These are phyloP conservation scores for Oscheius sp. DNA, from an alignment of 2,888 invertebrate genomes.

Conservation along the genomic window DNA sequence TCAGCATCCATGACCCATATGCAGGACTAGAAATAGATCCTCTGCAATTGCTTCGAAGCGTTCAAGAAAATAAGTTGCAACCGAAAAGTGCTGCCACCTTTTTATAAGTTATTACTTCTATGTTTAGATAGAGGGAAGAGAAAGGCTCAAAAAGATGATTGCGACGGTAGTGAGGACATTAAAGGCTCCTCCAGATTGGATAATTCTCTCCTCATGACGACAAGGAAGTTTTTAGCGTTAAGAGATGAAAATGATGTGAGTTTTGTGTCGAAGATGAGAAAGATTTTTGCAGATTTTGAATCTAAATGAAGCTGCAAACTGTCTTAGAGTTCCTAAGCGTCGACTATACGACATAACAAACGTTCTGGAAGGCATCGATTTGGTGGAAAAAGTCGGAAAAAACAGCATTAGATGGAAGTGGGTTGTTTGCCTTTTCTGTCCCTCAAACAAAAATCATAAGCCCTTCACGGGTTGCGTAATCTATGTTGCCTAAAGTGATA, in stretches of 20 bases:
- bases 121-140: slow-evolving; percentile 18
- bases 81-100: neutral
- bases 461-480: neutral
- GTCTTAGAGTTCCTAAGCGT: slow-evolving; percentile 64
- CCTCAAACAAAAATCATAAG: neutral
- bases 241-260: slow-evolving; percentile 37
- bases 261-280: neutral
- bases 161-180: neutral
- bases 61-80: neutral
- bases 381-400: slow-evolving; percentile 69
- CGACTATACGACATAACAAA: slow-evolving; percentile 69
- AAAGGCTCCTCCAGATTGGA: slow-evolving; percentile 45
- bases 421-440: slow-evolving; percentile 3
- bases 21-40: neutral
- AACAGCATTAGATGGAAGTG: slow-evolving; percentile 66
- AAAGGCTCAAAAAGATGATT: neutral
- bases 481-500: neutral
- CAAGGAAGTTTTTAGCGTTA: slow-evolving; percentile 57
- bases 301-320: slow-evolving; percentile 66
- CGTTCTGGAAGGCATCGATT: slow-evolving; percentile 64
- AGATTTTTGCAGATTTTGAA: slow-evolving; percentile 57
- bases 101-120: too few species aligned
- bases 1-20: too few species aligned
- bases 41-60: neutral
- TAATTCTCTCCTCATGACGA: slow-evolving; percentile 62